Evolutionary conservation across 2,113 vertebrate species (phyloP), one percentile per base, ranked within the genome.

Genomic region (Trochalopteron elliotii): DNA sequence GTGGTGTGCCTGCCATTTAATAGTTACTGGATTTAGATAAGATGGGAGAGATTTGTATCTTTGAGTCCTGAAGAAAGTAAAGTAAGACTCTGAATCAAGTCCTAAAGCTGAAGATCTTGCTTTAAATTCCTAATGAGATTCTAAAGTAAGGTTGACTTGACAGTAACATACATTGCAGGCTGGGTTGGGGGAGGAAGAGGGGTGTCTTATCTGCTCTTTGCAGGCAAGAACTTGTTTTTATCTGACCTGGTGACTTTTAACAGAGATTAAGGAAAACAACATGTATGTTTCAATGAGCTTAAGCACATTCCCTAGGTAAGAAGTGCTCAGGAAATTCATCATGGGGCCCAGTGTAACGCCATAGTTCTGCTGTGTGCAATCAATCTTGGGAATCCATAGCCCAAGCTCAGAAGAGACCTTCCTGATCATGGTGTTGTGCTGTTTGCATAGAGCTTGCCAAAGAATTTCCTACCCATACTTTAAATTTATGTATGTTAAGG

Each of bases 401-500:
- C 30, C 24, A 60, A 14, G 33, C 30, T 80, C 64, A 50, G 76
- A 50, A 81, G 47, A 65, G 39, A 63, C 39, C 27, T 93, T 91
- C 37, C 33, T 47, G 44, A 12, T 70, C 0, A 0, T 53, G 56
- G 6, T 45, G n/a, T 49, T 93, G 63, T 25, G 23, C 47, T 0
- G 2, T 64, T 77, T 25, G 16, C 69, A 47, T 45, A 57, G 50
- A 80, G 56, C 0, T 0, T 9, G 27, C 23, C 23, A 27, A 76
- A 76, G 45, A 67, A 65, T 63, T 74, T 78, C 42, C 52, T 92
- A 15, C 21, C 12, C 4, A 33, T 21, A 42, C 28, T 71, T 71
- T 56, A 28, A 68, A 37, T 67, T 30, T 50, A 24, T 33, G 3
- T 63, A 19, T 49, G 18, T 42, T 50, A 37, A 87, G 27, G 33